phyloP scores from a whole-genome alignment of 2,797 vertebrate species.

The Sylvilagus floridanus region DNA sequence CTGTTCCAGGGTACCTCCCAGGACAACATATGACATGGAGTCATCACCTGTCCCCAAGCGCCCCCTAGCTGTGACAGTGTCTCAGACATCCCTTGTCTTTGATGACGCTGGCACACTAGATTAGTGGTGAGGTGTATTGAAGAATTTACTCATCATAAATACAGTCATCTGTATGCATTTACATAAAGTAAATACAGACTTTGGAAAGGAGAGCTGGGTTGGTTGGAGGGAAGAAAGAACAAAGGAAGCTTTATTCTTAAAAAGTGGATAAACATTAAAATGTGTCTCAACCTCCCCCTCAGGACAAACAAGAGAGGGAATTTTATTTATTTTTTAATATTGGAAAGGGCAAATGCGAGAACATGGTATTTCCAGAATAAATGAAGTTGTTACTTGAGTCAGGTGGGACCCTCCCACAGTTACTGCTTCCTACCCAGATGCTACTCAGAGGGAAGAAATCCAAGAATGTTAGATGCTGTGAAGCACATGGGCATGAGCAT shows the following conservation, averaged over 20 bases:
- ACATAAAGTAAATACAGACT: too few species aligned
- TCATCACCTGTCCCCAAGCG: too few species aligned
- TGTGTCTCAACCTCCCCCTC: not conserved
- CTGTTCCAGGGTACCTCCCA: not conserved
- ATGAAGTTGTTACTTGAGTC: too few species aligned
- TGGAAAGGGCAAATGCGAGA: not conserved
- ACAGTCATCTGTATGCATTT: too few species aligned
- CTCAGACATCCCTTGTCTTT: not conserved
- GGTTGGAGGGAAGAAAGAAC: not conserved
- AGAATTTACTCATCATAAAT: not conserved
- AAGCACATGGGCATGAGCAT: not conserved
- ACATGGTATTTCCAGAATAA: not conserved
- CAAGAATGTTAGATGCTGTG: not conserved
- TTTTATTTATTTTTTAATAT: not conserved
- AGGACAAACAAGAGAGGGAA: not conserved
- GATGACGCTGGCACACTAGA: not conserved
- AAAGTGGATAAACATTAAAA: too few species aligned
- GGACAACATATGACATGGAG: fast-evolving
- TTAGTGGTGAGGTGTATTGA: not conserved
- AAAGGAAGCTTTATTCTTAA: not conserved
- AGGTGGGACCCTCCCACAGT: not conserved
- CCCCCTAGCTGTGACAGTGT: not conserved
- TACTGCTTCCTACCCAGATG: not conserved
- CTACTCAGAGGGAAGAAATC: not conserved
- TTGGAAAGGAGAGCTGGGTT: too few species aligned